Base-by-base conservation (phyloP, 2,113 vertebrate genomes). In the Cyprinodon tularosa region DNA sequence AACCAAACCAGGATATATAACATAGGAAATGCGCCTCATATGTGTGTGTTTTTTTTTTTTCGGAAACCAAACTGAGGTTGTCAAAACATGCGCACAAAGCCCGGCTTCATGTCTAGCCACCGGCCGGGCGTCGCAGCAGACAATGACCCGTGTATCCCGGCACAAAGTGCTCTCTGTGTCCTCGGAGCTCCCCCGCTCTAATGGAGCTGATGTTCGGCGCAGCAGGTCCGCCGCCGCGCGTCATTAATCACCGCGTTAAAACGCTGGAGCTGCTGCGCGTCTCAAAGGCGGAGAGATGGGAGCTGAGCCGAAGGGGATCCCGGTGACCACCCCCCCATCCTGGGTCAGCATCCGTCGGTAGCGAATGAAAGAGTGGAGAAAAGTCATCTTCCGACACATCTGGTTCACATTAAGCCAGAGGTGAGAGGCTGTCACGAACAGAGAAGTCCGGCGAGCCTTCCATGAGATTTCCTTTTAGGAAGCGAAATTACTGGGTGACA, bases 11-110 rank as follows among this genome's bases (percentile, higher is more conserved):
- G 85, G 79, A 86, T 84, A 86, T 84, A 77, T 84, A 78, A 86
- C 80, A 50, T 45, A 71, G 85, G 90, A 88, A 91, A 85, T 80
- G 66, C 77, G 70, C 65, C 75, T 67, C 68, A 87, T 82, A 72
- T 94, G 90, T 86, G 84, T 71, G 13, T 85, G n/a, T 29, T 29
- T 29, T 29, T 29, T 29, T 29, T 1, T 1, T 77, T 81, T 88
- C 9, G 89, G 94, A 95, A 95, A 91, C 93, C 91, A 81, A 70
- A 81, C 83, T 83, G 72, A 92, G 92, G 93, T 93, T 94, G 93
- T 96, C 86, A 89, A 92, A 96, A 96, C 93, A 95, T 60, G 72
- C 50, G 86, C 72, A 93, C 94, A 92, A 86, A 93, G 94, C 92
- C 88, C 78, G 79, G 90, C 89, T 93, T 88, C 93, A 93, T 85